Evolutionary conservation across 2,113 vertebrate genomes (phyloP).

Genomic region (Henicopernis longicauda): DNA sequence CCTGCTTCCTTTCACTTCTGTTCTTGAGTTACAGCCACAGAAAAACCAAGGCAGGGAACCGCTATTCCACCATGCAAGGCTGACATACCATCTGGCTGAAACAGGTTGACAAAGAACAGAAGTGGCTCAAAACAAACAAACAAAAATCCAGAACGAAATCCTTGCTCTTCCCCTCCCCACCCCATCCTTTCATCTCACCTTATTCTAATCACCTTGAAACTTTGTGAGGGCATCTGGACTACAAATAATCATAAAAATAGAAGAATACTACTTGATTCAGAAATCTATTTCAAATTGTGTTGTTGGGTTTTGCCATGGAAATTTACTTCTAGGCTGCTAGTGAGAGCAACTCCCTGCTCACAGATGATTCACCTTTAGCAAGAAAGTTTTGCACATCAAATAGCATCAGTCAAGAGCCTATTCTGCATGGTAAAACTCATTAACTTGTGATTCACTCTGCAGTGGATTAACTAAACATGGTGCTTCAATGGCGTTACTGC

Average conservation of each 20-base stretch:
- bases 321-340: not conserved
- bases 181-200: not conserved
- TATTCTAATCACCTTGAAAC: not conserved
- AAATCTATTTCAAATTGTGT: not conserved
- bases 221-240: not conserved
- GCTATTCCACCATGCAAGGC: not conserved
- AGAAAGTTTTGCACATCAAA: not conserved
- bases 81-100: not conserved
- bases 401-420: not conserved
- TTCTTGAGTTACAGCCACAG: not conserved
- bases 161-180: not conserved
- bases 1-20: not conserved
- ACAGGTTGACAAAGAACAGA: not conserved
- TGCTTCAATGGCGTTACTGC: not conserved
- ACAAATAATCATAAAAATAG: not conserved
- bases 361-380: not conserved
- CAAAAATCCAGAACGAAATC: accelerated
- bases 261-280: not conserved
- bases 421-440: not conserved
- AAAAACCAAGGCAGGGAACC: not conserved
- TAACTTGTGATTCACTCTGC: not conserved
- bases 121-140: not conserved
- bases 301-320: not conserved
- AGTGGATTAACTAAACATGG: not conserved
- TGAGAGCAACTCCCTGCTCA: not conserved